Evolutionary conservation across 1,140 invertebrate species (phyloP), one percentile per base, ranked within the genome.

Genomic region (Drosophila ercepeae): DNA sequence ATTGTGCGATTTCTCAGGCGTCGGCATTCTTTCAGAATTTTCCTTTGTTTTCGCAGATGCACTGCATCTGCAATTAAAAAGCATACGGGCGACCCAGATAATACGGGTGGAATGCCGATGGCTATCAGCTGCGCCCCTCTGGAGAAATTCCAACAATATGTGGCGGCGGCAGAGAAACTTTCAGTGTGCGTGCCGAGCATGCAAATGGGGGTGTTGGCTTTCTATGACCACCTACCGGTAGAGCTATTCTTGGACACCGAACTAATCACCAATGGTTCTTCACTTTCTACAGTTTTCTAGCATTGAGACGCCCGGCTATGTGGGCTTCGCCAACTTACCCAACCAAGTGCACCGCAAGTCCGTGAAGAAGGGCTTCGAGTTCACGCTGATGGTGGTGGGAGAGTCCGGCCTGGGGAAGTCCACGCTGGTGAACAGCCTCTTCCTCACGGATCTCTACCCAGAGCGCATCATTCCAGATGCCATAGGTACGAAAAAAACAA

Each of bases 381-480:
- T 99, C 91, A 99, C 98, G 1, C 92, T 99, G 0, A 99, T 99
- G 98, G 98, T 99, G 42, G 98, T 99, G 19, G 98, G 98, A 25
- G 98, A 99, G 92, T 98, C 97, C 78, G 99, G 99, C 1, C 92
- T 99, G 19, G 99, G 99, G 16, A 99, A 99, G 92, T 99, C 98
- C 0, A 99, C 99, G 4, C 93, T 99, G 59, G 97, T 99, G 34
- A 99, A 99, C 91, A 98, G 97, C 54, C 92, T 99, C n/a, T 99
- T 99, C 91, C 92, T 99, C 8, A 98, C 98, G 18, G 98, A 99
- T 92, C 92, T 98, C 21, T 98, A 98, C 92, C 96, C 97, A 18
- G 97, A 98, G 92, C 93, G 97, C 91, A 93, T 97, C 55, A 95
- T 97, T 81, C 96, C 96, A 64, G 96, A 97, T 93, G 96, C 96